A percentile compares a stretch with the other conserved stretches of the same genome.
Conservation (phyloP, 1,140 invertebrate genomes). For the Bombus confusus region DNA sequence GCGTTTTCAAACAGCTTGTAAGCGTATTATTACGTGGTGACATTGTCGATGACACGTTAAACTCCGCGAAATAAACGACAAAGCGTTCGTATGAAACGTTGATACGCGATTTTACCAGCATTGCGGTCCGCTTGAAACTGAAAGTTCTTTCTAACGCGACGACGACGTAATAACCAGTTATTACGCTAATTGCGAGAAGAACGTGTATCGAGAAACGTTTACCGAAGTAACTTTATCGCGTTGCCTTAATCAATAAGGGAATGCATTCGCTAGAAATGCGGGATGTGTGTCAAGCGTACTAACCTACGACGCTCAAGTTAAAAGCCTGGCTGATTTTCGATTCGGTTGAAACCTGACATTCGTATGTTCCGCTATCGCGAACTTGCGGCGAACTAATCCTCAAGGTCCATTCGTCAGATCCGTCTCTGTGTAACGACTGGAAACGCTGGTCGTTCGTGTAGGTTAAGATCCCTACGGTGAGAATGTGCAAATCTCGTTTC, state of each 20-base stretch:
- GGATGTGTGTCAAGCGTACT: slow-evolving; percentile 77
- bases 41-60: no score
- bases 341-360: slow-evolving; percentile 94
- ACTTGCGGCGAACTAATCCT: slow-evolving; percentile 91
- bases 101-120: no score
- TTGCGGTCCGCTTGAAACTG: no score
- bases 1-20: no score
- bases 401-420: slow-evolving; percentile 94
- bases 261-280: neutral
- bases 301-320: slow-evolving; percentile 91
- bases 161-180: no score
- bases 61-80: no score
- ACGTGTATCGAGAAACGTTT: no score
- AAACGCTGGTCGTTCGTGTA: slow-evolving; percentile 91
- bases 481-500: slow-evolving; percentile 88
- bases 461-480: slow-evolving; percentile 88
- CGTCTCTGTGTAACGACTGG: slow-evolving; percentile 91
- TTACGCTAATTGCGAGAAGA: no score
- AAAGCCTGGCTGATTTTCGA: slow-evolving; percentile 92
- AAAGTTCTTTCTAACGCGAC: no score
- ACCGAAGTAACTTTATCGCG: no score
- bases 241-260: neutral
- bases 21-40: no score
- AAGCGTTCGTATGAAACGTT: no score
- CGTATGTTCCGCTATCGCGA: slow-evolving; percentile 89